Evolutionary conservation across 2,888 invertebrate species (phyloP).

Genomic region (Endomychus coccineus): DNA sequence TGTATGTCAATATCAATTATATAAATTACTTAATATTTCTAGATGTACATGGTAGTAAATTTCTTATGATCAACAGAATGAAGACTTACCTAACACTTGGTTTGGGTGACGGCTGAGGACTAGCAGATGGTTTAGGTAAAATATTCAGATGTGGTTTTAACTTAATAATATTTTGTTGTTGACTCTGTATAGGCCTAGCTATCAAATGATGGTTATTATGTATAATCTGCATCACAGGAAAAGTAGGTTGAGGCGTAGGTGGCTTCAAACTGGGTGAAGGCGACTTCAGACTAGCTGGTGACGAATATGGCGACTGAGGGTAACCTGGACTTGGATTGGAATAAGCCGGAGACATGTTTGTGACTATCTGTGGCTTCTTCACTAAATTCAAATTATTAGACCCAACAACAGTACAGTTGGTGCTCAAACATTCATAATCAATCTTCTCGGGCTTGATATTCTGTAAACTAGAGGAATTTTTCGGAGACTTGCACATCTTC

Average conservation of each 20-base stretch:
- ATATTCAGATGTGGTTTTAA: constrained; percentile 44
- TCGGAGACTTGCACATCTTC: constrained; percentile 46
- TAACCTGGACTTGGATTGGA: constrained; percentile 35
- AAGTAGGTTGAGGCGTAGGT: constrained; percentile 41
- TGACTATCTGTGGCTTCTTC: constrained; percentile 40
- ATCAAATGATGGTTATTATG: constrained; percentile 38
- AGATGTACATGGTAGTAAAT: too few species aligned
- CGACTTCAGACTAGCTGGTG: constrained; percentile 41
- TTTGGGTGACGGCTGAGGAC: constrained; percentile 39
- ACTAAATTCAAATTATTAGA: constrained; percentile 43
- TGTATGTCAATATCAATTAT: too few species aligned
- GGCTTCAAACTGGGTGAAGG: constrained; percentile 40
- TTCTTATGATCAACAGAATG: too few species aligned
- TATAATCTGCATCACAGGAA: constrained; percentile 43
- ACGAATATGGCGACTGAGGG: constrained; percentile 40
- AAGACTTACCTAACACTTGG: constrained; percentile 41
- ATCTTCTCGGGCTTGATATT: constrained; percentile 32
- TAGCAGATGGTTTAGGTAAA: constrained; percentile 43
- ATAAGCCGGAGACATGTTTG: constrained; percentile 40
- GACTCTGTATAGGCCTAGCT: constrained; percentile 36
- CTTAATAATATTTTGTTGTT: constrained; percentile 41
- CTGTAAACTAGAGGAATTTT: constrained; percentile 34
- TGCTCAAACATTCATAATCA: constrained; percentile 42
- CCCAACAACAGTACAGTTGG: constrained; percentile 44
- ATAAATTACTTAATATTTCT: too few species aligned